phyloP scores from a whole-genome alignment of 2,797 vertebrate species.

The Hylomyscus alleni region DNA sequence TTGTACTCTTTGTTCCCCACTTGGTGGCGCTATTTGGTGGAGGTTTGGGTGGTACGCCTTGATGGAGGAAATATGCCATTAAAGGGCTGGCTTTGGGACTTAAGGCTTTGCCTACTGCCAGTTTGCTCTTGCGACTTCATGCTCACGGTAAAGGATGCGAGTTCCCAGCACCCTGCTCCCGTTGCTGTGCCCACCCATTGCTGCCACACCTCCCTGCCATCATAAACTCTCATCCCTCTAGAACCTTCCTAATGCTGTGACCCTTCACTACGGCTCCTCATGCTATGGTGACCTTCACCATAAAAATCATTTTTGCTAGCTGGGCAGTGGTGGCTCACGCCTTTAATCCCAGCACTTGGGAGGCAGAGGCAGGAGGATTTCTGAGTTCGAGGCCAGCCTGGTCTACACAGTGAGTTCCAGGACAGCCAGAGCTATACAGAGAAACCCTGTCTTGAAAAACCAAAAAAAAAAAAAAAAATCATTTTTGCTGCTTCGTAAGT shows the following conservation, averaged over 20 bases:
- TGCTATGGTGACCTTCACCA: background rate
- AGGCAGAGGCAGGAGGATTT: too few species aligned
- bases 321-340: too few species aligned
- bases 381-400: too few species aligned
- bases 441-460: too few species aligned
- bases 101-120: background rate
- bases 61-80: background rate
- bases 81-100: background rate
- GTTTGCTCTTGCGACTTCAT: too few species aligned
- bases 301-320: too few species aligned
- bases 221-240: background rate
- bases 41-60: background rate
- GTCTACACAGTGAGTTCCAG: too few species aligned
- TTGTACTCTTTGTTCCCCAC: background rate
- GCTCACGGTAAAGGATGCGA: background rate
- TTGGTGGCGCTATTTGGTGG: too few species aligned
- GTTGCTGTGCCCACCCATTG: background rate
- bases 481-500: background rate
- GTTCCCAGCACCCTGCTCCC: too few species aligned
- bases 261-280: background rate
- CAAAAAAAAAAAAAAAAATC: too few species aligned
- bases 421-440: too few species aligned
- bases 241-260: background rate
- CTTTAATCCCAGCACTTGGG: too few species aligned
- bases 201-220: background rate